Base-by-base conservation (phyloP, 2,797 vertebrate species). In the Buphagus erythrorhynchus region DNA sequence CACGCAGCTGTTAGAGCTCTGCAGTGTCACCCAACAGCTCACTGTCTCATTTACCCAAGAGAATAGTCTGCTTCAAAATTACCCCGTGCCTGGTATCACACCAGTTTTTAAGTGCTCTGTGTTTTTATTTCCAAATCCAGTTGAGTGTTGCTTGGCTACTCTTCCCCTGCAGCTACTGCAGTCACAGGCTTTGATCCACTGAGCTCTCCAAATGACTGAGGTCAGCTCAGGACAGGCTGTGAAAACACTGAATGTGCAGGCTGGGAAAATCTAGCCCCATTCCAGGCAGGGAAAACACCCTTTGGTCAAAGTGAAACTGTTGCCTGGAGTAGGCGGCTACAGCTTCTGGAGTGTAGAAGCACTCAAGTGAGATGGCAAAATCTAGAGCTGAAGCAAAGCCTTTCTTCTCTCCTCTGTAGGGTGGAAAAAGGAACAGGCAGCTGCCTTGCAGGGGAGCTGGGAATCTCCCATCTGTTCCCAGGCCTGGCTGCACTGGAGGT, bases 401-500 rank as follows among this genome's bases (percentile, higher is more conserved):
- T 93, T 85, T 87, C 35, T 94, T 66, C 82, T 84, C 66, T 96
- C 19, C 75, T 90, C 46, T 78, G 9, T 68, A 75, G 80, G 83
- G 35, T 38, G 58, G 78, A 35, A 86, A 87, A 78, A 63, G 59
- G 45, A 95, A 38, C 52, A 82, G 77, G 6, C 86, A 80, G 13
- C 13, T 61, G 35, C 40, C 68, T 88, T 36, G 57, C 85, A 93
- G 76, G 92, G 68, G 48, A 63, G 67, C 57, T 94, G 76, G 54
- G 55, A 86, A 69, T 15, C 36, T 88, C 59, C 77, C 74, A 16
- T 40, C 68, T 74, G 35, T 67, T 63, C 67, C 75, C 82, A 86
- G 69, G 14, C 2, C 1, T 46, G 28, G 78, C 93, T 87, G 55
- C 1, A 0, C 46, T 74, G 78, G 72, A 94, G 61, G 89, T 95